Evolutionary conservation across 2,113 vertebrate species (phyloP), one percentile per base, ranked within the genome.

Genomic region (Rhagologus leucostigma): DNA sequence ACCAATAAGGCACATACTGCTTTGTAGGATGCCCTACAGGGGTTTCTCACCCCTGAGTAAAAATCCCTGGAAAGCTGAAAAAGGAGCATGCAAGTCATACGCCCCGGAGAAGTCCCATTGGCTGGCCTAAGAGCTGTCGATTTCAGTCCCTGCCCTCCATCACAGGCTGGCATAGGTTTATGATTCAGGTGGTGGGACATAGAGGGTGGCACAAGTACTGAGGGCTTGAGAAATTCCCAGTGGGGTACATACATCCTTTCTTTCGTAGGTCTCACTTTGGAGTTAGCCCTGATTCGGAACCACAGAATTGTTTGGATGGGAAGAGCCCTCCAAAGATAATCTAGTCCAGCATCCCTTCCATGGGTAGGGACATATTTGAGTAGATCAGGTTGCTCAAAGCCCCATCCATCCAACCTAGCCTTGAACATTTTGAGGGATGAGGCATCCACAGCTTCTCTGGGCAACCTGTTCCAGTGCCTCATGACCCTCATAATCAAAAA

Each of bases 341-440:
- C 0, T 16, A 52, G 9, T 35, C 16, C 59, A 77, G 7, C 2
- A 14, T 5, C 8, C 3, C 33, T 52, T 30, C 33, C 20, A 3
- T 2, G 12, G 24, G 44, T 18, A 77, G 23, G 27, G 46, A 52
- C 15, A 59, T 2, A 44, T 42, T 7, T 29, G 30, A 56, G 24
- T 24, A 78, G 37, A 69, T 1, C 50, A 71, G 13, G 10, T 26
- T n/a, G 33, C n/a, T 53, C 22, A 75, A 71, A 88, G 47, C 8
- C 29, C 23, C 14, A 2, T 69, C 49, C 49, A 91, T 73, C 49
- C 49, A 91, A 0, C 18, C 23, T 68, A 67, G 6, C 33, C 35
- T 68, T 60, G 33, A 35, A 22, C 9, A 8, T 7, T 56, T n/a
- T 21, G 26, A 64, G 15, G 20, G 20, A 41, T 10, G 33, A 35